Conservation (phyloP, 2,113 vertebrate genomes). For the Dipodomys ordii region DNA sequence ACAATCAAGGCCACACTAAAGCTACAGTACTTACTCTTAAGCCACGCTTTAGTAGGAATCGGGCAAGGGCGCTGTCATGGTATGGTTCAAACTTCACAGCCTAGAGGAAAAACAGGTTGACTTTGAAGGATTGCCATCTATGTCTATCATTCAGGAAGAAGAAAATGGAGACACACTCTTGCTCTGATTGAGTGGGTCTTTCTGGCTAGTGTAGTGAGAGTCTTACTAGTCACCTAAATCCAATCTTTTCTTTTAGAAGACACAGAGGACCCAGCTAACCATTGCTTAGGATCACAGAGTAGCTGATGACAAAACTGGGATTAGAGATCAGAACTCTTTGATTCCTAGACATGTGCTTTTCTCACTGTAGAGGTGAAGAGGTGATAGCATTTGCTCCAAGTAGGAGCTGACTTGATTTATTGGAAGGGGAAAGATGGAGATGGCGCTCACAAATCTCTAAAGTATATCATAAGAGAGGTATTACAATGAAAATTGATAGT, state of each 20-base stretch:
- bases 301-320: not conserved
- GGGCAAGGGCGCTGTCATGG: conserved; percentile 96
- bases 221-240: not conserved
- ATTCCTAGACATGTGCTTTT: not conserved
- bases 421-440: not conserved
- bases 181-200: not conserved
- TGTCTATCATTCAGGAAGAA: not conserved
- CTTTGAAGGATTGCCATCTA: not conserved
- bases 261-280: not conserved
- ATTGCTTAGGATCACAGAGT: not conserved
- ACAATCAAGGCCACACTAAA: too few species aligned
- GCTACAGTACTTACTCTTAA: conserved; percentile 91
- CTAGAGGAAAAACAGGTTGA: conserved; percentile 83
- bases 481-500: not conserved
- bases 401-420: not conserved
- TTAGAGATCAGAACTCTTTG: not conserved
- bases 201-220: not conserved
- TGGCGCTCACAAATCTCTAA: not conserved
- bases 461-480: not conserved
- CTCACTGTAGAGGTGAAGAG: not conserved
- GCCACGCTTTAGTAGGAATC: conserved; percentile 96
- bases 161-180: not conserved
- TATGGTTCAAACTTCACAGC: conserved; percentile 99
- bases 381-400: not conserved
- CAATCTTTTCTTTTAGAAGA: not conserved